Evolutionary conservation across 2,888 invertebrate species (phyloP).

Genomic region (Lucinisca nassula): DNA sequence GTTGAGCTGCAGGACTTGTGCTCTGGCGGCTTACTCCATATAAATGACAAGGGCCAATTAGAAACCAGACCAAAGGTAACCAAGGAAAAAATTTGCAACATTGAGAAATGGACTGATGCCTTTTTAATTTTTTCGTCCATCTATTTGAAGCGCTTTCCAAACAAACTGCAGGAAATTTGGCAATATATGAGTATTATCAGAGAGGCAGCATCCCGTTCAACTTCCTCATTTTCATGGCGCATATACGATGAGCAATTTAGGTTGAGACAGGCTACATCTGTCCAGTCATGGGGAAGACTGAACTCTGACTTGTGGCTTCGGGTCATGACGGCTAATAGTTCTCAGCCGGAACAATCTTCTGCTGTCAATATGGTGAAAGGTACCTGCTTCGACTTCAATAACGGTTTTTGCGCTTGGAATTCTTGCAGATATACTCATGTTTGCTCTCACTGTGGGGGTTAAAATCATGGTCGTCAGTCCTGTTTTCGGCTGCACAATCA

Average conservation of each 20-base stretch:
- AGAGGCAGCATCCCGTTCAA: not conserved
- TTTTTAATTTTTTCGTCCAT: slow-evolving; percentile 20
- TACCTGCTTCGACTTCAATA: not conserved
- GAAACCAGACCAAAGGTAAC: not conserved
- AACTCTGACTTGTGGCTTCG: slow-evolving; percentile 41
- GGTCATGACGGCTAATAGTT: not conserved
- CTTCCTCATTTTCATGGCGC: not conserved
- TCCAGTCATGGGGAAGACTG: slow-evolving; percentile 26
- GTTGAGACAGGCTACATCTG: slow-evolving; percentile 8
- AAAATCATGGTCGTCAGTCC: not conserved
- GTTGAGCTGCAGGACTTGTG: not conserved
- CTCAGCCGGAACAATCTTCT: no score
- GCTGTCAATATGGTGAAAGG: no score
- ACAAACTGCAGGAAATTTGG: not conserved
- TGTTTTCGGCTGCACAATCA: not conserved
- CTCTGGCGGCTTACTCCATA: not conserved
- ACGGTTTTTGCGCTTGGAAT: not conserved
- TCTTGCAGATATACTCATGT: not conserved
- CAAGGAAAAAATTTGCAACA: not conserved
- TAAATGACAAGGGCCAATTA: not conserved
- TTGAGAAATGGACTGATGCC: slow-evolving; percentile 42
- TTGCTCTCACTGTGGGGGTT: not conserved
- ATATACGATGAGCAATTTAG: slow-evolving; percentile 26
- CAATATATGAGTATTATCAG: slow-evolving; percentile 23
- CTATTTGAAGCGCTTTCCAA: not conserved